Base-by-base conservation (phyloP, 2,888 invertebrate genomes). In the Reticulitermes lucifugus region DNA sequence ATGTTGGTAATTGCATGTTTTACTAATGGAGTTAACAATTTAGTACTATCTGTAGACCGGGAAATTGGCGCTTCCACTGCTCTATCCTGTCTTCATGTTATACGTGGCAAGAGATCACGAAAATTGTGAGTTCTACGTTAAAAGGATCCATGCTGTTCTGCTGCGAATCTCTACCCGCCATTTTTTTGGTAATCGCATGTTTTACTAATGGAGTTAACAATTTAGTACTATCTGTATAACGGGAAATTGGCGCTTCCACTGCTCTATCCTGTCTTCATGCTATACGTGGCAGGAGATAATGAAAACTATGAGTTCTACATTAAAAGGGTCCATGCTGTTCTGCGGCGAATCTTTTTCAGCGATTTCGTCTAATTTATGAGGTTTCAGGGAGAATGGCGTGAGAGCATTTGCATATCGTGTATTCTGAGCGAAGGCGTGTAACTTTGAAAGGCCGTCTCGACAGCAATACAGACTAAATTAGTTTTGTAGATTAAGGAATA, bases 1-100 rank as follows among this genome's bases (percentile, higher is more conserved):
- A 85, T 85, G 85, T 55, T 83, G 83, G 83, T 85, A 85, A 85
- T 85, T 83, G 85, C 85, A 77, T 85, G 85, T 85, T 85, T 85
- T 83, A 85, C 85, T 85, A 85, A 85, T 85, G 85, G 83, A 85
- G 85, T 85, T 85, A 85, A 85, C 85, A 83, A 85, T 85, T 83
- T 83, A 84, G 79, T 75, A 84, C 79, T 84, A 84, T 84, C 75
- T 84, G 79, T 81, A 70, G 81, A 81, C 65, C 65, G 41, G 60
- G 81, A 81, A 81, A 81, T 70, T 81, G 70, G 81, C 81, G 81
- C 46, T 65, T 81, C 70, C 29, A 77, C 73, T 18, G 12, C 0
- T 18, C 55, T 55, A 4, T 55, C 18, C 55, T 55, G 14, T 55
- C 55, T 55, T 1, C 18, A 55, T 55, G 55, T 21, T 55, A 55